Conservation (phyloP, 2,113 vertebrate species). For the Sceloporus tristichus region DNA sequence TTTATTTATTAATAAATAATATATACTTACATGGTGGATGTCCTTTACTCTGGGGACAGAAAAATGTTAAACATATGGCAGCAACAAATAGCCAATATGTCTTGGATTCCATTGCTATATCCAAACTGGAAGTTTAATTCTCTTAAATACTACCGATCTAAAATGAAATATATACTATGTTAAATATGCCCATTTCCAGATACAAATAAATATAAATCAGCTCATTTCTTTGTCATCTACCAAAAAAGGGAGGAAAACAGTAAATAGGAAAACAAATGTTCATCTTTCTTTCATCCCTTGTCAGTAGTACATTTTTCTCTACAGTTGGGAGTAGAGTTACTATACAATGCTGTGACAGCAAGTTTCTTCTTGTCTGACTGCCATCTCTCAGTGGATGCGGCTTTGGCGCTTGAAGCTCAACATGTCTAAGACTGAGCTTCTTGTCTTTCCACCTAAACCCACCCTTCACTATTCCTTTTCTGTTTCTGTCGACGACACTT, state of each 20-base stretch:
- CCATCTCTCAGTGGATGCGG: too few relatives aligned
- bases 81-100: neutral
- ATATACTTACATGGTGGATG: slow-evolving; percentile 36
- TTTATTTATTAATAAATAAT: slow-evolving; percentile 13
- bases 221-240: neutral
- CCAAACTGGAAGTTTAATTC: neutral
- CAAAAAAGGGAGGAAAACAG: neutral
- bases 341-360: neutral
- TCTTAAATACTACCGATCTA: neutral
- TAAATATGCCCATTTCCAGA: neutral
- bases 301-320: neutral
- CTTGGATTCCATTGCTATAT: slow-evolving; percentile 26
- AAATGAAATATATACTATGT: neutral
- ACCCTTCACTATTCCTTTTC: too few relatives aligned
- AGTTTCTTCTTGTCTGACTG: too few relatives aligned
- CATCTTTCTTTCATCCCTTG: neutral
- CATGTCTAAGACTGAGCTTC: too few relatives aligned
- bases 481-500: too few relatives aligned
- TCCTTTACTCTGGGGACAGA: neutral
- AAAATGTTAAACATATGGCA: neutral
- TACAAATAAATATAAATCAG: neutral
- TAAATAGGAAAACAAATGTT: neutral
- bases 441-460: too few relatives aligned
- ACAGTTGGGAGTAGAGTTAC: neutral
- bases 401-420: neutral